Base-by-base conservation (phyloP, 2,797 vertebrate genomes). In the Oceanodroma leucorhoa region DNA sequence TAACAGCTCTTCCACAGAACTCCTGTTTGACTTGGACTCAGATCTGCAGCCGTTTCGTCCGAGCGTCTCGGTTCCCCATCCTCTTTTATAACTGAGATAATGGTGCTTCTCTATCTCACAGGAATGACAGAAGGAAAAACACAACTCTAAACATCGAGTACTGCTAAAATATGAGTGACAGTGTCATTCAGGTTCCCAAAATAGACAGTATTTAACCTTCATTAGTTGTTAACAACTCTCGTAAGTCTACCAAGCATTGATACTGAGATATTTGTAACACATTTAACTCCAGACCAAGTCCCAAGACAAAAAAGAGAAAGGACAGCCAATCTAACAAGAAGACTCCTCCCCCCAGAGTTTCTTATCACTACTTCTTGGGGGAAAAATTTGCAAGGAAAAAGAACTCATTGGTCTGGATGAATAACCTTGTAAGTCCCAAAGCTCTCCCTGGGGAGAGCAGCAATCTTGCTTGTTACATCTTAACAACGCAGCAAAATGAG, bases 171-270 rank as follows among this genome's bases (percentile, higher is more conserved):
- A 60, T 53, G 73, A 96, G 77, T 43, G 77, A 62, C 81, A 30
- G 53, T 36, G 53, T 66, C 94, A 86, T 89, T 82, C 41, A 67
- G 64, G 36, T 61, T 94, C 93, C 86, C 65, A 83, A 94, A 96
- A 96, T 80, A 96, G 91, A 90, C 22, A 77, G 66, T 29, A 67
- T 94, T 94, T 94, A 97, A 94, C 70, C 64, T 95, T 95, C 86
- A 93, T 93, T 93, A 96, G 91, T 14, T 93, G 70, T 81, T 89
- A 92, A 94, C 70, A 89, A 88, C 93, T 90, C 93, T 95, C 64
- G 0, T 54, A 94, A 94, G 61, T 69, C 87, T 93, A 85, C 54
- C 61, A 86, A 75, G 72, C 79, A 61, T 34, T 88, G 81, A 83
- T 91, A 86, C 58, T 93, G 29, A 2, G 88, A 76, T 95, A 94